A percentile compares a stretch with the other conserved stretches of the same genome.
Evolutionary conservation across 2,888 invertebrate genomes (phyloP).

Genomic region (Nebria brevicollis): DNA sequence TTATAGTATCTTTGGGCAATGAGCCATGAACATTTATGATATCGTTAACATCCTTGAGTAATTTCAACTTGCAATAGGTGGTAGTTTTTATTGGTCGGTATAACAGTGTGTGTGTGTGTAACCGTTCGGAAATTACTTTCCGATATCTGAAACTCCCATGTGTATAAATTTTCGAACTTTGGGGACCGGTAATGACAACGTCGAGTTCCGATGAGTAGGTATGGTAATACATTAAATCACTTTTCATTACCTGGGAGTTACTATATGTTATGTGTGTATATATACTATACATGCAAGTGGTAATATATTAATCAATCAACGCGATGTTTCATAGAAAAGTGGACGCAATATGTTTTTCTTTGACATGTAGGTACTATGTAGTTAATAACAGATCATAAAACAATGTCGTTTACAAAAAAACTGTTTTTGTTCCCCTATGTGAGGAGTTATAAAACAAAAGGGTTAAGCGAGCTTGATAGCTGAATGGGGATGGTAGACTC

Average conservation of each 20-base stretch:
- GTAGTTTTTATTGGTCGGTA: conserved; percentile 27
- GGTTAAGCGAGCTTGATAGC: too few species aligned
- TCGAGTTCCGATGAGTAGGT: conserved; percentile 19
- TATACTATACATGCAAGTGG: not conserved
- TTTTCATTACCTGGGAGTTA: not conserved
- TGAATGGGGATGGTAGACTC: too few species aligned
- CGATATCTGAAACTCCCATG: conserved; percentile 33
- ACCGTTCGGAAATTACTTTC: conserved; percentile 32
- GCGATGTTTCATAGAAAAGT: not conserved
- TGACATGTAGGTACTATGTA: too few species aligned
- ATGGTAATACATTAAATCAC: not conserved
- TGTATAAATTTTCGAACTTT: conserved; percentile 27
- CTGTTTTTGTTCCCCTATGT: too few species aligned
- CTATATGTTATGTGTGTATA: not conserved
- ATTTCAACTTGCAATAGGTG: conserved; percentile 26
- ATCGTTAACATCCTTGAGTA: conserved; percentile 32
- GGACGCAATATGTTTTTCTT: too few species aligned
- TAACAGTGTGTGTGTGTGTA: not conserved
- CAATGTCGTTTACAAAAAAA: too few species aligned
- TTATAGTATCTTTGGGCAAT: conserved; percentile 18
- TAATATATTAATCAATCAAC: not conserved
- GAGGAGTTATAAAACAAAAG: too few species aligned
- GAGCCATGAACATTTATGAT: conserved; percentile 34
- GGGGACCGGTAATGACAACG: conserved; percentile 32
- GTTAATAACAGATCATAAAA: too few species aligned